These are phyloP conservation scores for Doris montereyensis DNA, from an alignment of 2,888 invertebrate species.

Conservation along the genomic window DNA sequence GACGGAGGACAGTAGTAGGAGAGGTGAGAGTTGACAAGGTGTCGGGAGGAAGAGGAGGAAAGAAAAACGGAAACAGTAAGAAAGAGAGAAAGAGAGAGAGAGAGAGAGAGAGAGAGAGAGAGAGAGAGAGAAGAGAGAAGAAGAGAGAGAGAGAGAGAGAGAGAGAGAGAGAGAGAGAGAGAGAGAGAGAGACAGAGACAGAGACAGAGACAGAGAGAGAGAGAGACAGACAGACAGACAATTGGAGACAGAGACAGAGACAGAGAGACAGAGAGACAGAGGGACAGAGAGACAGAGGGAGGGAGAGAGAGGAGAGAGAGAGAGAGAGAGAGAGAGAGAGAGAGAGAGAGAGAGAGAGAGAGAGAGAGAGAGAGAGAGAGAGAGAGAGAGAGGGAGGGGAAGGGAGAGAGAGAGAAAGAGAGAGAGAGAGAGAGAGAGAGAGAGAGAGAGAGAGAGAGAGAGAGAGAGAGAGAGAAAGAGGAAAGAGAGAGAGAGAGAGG, in stretches of 20 bases:
- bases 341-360: not conserved
- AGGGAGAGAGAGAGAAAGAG: not conserved
- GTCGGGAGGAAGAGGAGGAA: not conserved
- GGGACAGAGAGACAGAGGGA: slow-evolving; percentile 18
- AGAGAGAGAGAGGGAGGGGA: not conserved
- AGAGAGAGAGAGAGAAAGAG: slow-evolving; percentile 31
- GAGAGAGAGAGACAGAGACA: slow-evolving; percentile 21
- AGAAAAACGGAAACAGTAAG: not conserved
- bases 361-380: not conserved
- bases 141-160: slow-evolving; percentile 31
- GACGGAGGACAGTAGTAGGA: too few relatives aligned
- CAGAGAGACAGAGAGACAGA: slow-evolving; percentile 23
- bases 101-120: slow-evolving; percentile 34
- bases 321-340: not conserved
- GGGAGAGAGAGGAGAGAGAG: not conserved
- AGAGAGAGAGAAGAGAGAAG: slow-evolving; percentile 12
- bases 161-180: slow-evolving; percentile 28
- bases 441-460: slow-evolving; percentile 26
- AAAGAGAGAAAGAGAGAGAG: slow-evolving; percentile 32
- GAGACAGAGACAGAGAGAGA: slow-evolving; percentile 28
- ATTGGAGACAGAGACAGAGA: slow-evolving; percentile 18
- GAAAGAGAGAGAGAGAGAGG: slow-evolving; percentile 25
- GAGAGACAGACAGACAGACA: slow-evolving; percentile 21
- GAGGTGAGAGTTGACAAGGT: too few relatives aligned
- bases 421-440: not conserved